Evolutionary conservation across 2,797 vertebrate species (phyloP), one percentile per base, ranked within the genome.

Genomic region (Rhinichthys osculus): DNA sequence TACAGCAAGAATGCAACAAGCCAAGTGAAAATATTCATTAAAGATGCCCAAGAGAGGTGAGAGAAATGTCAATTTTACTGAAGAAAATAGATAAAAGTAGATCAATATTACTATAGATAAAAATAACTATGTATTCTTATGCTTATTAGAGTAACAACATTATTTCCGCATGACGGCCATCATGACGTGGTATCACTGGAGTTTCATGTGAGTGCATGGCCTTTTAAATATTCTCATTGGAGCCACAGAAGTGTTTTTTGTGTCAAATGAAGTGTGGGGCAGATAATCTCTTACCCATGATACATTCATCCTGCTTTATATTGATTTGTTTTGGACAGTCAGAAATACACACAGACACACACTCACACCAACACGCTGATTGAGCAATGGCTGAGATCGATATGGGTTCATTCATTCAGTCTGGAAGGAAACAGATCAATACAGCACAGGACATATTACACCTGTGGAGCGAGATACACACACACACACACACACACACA

Each of bases 351-450:
- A 77, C 71, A 67, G 9, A 57, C 67, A 59, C 67, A 23, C 78
- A 16, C 38, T 19, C 64, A 57, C 73, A 78, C 62, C 35, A 14
- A 30, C 7, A 78, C 47, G 16, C 83, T 70, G 83, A 84, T 78
- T 70, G 83, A 78, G 83, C 50, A 78, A 78, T 69, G 74, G 74
- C 47, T 78, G 5, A 57, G 76, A 69, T 84, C 83, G 13, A 84
- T 84, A 44, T 8, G 7, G 50, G 33, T 84, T 70, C 35, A 44
- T 77, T 84, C 74, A 78, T 78, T 78, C 64, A 23, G 83, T 40
- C 73, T 78, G 82, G 73, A 84, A 78, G 62, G 47, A 84, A 84
- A 78, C 74, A n/a, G 64, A 84, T 84, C 83, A 70, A 84, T 84
- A 69, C n/a, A 30, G 73, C 33, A 54, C 62, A 57, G 73, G 54